Base-by-base conservation (phyloP, 2,113 vertebrate genomes). In the Montifringilla adamsi region DNA sequence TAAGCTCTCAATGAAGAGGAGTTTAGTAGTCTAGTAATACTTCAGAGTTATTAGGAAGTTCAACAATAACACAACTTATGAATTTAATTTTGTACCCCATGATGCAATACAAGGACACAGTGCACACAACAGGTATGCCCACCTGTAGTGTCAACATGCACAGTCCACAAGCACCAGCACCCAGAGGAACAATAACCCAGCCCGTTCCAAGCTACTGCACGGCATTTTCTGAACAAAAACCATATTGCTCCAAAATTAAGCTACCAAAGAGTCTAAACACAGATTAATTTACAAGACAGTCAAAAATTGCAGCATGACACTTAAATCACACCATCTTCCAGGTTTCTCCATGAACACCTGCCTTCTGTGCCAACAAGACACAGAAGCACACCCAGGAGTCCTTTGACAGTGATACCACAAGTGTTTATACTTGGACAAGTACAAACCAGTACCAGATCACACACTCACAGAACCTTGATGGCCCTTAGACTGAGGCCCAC, bases 361-460 rank as follows among this genome's bases (percentile, higher is more conserved):
- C 39, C 50, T 66, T 56, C 41, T 33, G 47, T 39, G 52, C 82
- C 93, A 72, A 17, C 2, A 26, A 33, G 35, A 43, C n/a, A 24
- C 0, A 63, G 6, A 27, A 67, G 8, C 18, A 43, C 33, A n/a
- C 9, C 33, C 28, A 13, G 16, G 44, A 44, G 43, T 31, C 24
- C 66, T 83, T 2, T 8, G 18, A 35, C 70, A 64, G 41, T 0
- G 1, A 44, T 0, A 52, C 2, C 27, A 17, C 18, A 28, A 47
- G 4, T 31, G 50, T 28, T 31, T 9, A 7, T 1, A 35, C 30
- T 2, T 7, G 21, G 16, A 49, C 55, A 39, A 27, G 53, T 33
- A 55, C 9, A 33, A 55, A 55, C 24, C 59, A 55, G 22, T 1
- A 43, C 3, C 39, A 49, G 33, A 47, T 12, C 28, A 31, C 23